Conservation (phyloP, 2,888 invertebrate species). For the Suillia variegata region DNA sequence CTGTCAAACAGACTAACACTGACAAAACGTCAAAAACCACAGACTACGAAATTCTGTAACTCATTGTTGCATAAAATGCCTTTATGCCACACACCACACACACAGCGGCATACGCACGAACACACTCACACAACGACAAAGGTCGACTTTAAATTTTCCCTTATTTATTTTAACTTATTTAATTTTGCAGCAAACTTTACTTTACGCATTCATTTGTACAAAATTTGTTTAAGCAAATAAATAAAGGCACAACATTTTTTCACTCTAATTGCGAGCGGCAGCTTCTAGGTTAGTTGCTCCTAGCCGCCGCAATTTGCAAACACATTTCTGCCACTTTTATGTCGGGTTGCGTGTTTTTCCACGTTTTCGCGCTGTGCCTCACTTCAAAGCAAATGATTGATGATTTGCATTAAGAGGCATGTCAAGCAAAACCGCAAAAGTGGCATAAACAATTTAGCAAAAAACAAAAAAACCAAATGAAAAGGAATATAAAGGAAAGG, state of each 20-base stretch:
- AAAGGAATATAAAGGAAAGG: too few species aligned
- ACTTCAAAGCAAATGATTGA: conserved; percentile 1
- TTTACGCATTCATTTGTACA: too few species aligned
- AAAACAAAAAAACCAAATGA: too few species aligned
- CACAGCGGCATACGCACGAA: background rate
- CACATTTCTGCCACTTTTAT: too few species aligned
- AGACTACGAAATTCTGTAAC: background rate
- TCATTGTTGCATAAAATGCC: background rate
- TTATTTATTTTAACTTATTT: too few species aligned
- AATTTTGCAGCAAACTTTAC: too few species aligned
- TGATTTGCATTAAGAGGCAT: background rate
- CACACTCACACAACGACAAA: conserved; percentile 13
- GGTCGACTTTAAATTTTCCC: too few species aligned
- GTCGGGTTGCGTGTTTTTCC: background rate
- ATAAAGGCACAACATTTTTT: background rate
- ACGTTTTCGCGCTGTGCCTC: background rate
- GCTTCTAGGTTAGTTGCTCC: background rate
- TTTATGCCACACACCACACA: background rate
- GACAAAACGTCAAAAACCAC: background rate
- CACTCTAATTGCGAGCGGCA: background rate
- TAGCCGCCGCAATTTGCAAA: background rate
- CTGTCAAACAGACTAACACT: background rate
- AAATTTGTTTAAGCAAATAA: background rate
- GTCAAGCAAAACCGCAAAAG: background rate
- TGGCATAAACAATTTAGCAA: too few species aligned